Evolutionary conservation across 92 coral and sea anemone species (phyloP).

Genomic region (Porites cylindrica): DNA sequence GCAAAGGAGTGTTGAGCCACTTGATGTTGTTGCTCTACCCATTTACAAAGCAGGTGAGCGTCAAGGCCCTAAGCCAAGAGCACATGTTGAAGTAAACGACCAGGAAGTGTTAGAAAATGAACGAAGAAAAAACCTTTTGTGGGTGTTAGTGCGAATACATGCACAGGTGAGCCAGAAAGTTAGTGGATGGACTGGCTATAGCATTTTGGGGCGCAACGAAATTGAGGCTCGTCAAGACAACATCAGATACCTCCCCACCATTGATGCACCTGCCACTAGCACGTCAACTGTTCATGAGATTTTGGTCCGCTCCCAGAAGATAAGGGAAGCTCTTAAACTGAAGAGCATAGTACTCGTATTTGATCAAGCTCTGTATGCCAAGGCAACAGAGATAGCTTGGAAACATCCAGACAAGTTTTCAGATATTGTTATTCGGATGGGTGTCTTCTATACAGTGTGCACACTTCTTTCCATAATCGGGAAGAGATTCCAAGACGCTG

Average conservation of each 20-base stretch:
- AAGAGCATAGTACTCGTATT: conserved; percentile 63
- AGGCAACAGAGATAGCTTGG: conserved; percentile 67
- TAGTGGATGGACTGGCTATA: conserved; percentile 73
- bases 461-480: conserved; percentile 45
- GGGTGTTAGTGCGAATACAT: conserved; percentile 55
- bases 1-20: conserved; percentile 46
- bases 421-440: conserved; percentile 61
- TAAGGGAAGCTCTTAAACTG: conserved; percentile 51
- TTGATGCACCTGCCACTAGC: conserved; percentile 74
- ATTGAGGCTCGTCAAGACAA: conserved; percentile 48
- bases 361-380: conserved; percentile 79
- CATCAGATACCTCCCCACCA: conserved; percentile 41
- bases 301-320: conserved; percentile 46
- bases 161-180: conserved; percentile 36
- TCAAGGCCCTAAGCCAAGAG: conserved; percentile 49
- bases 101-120: conserved; percentile 37
- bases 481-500: conserved; percentile 58
- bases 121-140: conserved; percentile 37
- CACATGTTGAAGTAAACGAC: conserved; percentile 43
- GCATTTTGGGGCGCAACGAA: conserved; percentile 51
- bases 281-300: conserved; percentile 72
- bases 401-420: conserved; percentile 58
- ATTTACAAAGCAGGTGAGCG: conserved; percentile 66
- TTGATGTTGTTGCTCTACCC: conserved; percentile 13
- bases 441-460: conserved; percentile 69